Base-by-base conservation (phyloP, 2,797 vertebrate genomes). In the Pantherophis alleghaniensis region DNA sequence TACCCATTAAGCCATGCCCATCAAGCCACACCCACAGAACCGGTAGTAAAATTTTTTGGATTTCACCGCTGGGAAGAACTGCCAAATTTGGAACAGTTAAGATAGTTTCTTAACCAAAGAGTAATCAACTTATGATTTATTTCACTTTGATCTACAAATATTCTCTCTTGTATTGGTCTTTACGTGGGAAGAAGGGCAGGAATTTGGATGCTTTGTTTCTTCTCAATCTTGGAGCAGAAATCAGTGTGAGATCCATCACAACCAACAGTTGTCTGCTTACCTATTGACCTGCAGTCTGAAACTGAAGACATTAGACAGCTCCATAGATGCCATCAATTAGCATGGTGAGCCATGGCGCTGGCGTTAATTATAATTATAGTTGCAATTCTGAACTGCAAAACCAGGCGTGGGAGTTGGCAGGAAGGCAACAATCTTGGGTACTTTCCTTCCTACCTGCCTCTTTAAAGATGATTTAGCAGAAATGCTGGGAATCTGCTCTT, bases 291-390 rank as follows among this genome's bases (percentile, higher is more conserved):
- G 32, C 20, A 28, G 55, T 83, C 42, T 60, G 57, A 57, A 92
- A 89, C n/a, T 79, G 5, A 16, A 60, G 66, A 60, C 32, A 60
- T 92, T 89, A 89, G 37, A 42, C 87, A 24, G 63, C 32, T 42
- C 51, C 66, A 83, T 56, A 60, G 87, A 69, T 87, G 63, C 86
- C 37, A 93, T 91, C 63, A 60, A 74, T 93, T 93, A 91, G 89
- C 89, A 91, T 56, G 12, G 7, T 24, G 83, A 61, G 32, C 83
- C 53, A 51, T 26, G 7, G 20, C 12, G 5, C 61, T 88, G 86
- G 32, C 86, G 9, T 56, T 90, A 93, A 61, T 91, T 91, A 69
- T 69, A 90, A 91, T 63, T 42, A 60, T 61, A 57, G 14, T 91
- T 88, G 37, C 88, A 13, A 90, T 79, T 91, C 56, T 74, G 55